A percentile compares a stretch with the other conserved stretches of the same genome.
Evolutionary conservation across 2,113 vertebrate genomes (phyloP).

Genomic region (Numenius arquata): DNA sequence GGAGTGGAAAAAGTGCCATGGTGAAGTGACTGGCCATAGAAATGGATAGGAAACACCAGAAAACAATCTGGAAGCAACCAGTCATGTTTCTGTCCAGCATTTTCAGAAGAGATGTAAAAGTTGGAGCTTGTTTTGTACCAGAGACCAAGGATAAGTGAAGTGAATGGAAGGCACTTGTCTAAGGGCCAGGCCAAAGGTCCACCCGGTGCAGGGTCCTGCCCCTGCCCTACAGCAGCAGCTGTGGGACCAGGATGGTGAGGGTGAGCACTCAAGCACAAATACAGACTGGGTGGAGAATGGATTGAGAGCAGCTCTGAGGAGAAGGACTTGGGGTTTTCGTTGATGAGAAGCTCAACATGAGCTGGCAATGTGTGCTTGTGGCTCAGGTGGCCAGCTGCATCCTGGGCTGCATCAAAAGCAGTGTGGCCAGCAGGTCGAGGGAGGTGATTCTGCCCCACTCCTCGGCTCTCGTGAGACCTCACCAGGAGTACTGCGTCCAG

Average conservation of each 20-base stretch:
- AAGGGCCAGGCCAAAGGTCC: neutral
- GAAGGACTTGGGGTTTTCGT: neutral
- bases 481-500: neutral
- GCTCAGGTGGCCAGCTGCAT: neutral
- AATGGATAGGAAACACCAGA: neutral
- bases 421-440: neutral
- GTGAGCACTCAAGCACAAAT: neutral
- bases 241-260: fast-evolving
- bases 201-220: neutral
- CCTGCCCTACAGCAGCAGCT: neutral
- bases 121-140: neutral
- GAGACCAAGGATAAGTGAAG: neutral
- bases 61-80: neutral
- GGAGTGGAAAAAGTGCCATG: neutral
- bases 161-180: fast-evolving
- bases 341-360: neutral
- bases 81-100: neutral
- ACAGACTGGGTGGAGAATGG: neutral
- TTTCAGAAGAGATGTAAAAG: neutral
- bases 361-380: neutral
- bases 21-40: neutral
- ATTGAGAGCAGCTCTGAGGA: neutral
- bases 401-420: neutral
- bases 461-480: neutral
- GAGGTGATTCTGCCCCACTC: neutral